Conservation (phyloP, 2,888 invertebrate genomes). For the Frankliniella fusca region DNA sequence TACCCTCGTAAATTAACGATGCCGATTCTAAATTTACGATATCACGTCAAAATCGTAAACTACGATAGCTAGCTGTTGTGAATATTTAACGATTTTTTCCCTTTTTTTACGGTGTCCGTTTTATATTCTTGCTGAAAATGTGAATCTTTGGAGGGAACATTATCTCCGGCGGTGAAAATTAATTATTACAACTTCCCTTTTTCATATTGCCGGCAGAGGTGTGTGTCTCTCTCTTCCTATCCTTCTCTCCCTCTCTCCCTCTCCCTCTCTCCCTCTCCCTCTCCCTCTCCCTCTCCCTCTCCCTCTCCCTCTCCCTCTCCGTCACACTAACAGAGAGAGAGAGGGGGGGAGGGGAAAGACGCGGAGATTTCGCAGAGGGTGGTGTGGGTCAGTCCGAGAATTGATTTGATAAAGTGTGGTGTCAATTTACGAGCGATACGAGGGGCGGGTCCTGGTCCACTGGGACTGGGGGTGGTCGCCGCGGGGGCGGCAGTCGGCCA, state of each 20-base stretch:
- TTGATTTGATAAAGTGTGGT: conserved; percentile 25
- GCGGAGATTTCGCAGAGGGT: background rate
- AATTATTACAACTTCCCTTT: too few species aligned
- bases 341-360: background rate
- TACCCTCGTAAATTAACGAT: too few species aligned
- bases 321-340: background rate
- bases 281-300: too few species aligned
- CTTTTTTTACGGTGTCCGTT: too few species aligned
- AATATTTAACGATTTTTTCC: too few species aligned
- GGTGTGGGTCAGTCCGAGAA: background rate
- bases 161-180: too few species aligned
- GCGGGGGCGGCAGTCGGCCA: conserved; percentile 7
- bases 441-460: background rate
- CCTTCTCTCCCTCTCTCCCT: conserved; percentile 32
- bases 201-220: conserved; percentile 30
- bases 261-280: conserved; percentile 30
- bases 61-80: too few species aligned
- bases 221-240: too few species aligned
- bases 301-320: conserved; percentile 31
- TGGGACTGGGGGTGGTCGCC: background rate
- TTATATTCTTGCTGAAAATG: too few species aligned
- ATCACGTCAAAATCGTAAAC: too few species aligned
- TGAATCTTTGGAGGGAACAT: too few species aligned
- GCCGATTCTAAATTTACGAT: too few species aligned
- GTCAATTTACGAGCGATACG: conserved; percentile 24